Evolutionary conservation across 2,888 invertebrate species (phyloP), one percentile per base, ranked within the genome.

Genomic region (Drosophila macrospina): DNA sequence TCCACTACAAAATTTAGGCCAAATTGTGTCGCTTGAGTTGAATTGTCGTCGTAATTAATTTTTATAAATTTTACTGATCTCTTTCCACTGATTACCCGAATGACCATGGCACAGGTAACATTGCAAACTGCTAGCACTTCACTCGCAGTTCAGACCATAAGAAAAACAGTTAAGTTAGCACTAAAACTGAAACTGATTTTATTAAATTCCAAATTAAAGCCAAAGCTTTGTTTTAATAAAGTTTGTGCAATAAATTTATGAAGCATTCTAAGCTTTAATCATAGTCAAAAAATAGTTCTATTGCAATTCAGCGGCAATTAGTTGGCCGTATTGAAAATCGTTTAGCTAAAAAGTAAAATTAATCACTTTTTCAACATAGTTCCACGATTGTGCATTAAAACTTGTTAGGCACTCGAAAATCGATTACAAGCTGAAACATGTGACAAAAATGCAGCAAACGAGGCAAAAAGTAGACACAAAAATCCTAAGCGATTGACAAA

Each of bases 11-110:
- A 77, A 83, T 86, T 67, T 84, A 61, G 86, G 88, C 71, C 88
- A 86, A 83, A 78, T 69, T 79, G 57, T 88, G 79, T 88, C 84
- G 83, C 84, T 80, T 66, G 69, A 69, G 61, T 80, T 65, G 69
- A 74, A 55, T 67, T 61, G 56, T n/a, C 48, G 37, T 44, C 59
- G 66, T 74, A 62, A 68, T 64, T 67, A 72, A 72, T 69, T 78
- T 77, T 79, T 64, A 82, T 69, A 63, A 51, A 68, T 74, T 74
- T 79, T 52, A 74, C 70, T 42, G 71, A 74, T 77, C 52, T 66
- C 13, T 52, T 78, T 68, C 11, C 13, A 20, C 50, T 60, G 74
- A 82, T 78, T 52, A 73, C 50, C 34, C 30, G 41, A 57, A 50
- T 70, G 86, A 80, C 84, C 88, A 73, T 80, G 75, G 62, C 15